Base-by-base conservation (phyloP, 2,797 vertebrate genomes). In the Manis crassicaudata region DNA sequence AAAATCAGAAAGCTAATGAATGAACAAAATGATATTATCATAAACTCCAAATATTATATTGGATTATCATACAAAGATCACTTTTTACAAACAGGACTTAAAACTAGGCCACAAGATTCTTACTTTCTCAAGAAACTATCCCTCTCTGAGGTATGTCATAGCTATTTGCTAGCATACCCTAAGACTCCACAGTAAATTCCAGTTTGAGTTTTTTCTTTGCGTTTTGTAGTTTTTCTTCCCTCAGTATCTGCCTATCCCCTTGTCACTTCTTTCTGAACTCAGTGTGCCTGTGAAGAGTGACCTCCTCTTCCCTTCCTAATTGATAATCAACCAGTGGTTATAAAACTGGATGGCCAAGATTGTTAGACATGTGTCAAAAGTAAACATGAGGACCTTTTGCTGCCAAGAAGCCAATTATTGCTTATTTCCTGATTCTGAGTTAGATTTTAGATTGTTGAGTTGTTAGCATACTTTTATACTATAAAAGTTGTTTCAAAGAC, bases 231-330 rank as follows among this genome's bases (percentile, higher is more conserved):
- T 80, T 88, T 76, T 83, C 67, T 62, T 85, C 37, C 54, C 35
- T 95, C 70, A 29, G 52, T 90, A 62, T 81, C 91, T 43, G 50
- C 52, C 86, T 88, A 67, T 83, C 73, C 60, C 73, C 68, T 81
- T 86, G 52, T 79, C 86, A 86, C 75, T 70, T 95, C 81, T 96
- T 70, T 83, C 79, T 70, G 91, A 90, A 90, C 50, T 94, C 56
- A 6, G 29, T 50, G n/a, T 92, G 62, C 73, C 93, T 94, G n/a
- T 81, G 88, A 82, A 70, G 11, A 67, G 80, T 46, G 86, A 72
- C 46, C 65, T 86, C 68, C 83, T 87, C 46, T 92, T 88, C 54
- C 60, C 43, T 58, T 92, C 79, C 35, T 32, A 27, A 92, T 37
- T 29, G 52, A 76, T 89, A 35, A 76, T 75, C 50, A 68, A 14